Conservation (phyloP, 2,888 invertebrate genomes). For the Leucoma salicis region DNA sequence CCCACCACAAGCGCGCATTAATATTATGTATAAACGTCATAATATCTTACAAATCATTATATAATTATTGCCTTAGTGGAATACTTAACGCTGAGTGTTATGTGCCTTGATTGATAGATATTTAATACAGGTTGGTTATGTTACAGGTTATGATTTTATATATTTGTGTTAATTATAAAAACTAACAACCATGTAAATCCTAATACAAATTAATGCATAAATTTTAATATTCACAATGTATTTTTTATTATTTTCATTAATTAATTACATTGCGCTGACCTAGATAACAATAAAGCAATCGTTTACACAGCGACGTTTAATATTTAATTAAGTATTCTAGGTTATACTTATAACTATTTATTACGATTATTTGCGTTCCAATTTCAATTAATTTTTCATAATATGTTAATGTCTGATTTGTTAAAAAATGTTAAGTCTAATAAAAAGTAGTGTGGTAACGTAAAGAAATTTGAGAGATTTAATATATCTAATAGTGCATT, state of each 20-base stretch:
- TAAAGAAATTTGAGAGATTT: too few relatives aligned
- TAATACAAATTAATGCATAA: too few relatives aligned
- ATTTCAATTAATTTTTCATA: slow-evolving; percentile 3
- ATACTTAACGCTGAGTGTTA: too few relatives aligned
- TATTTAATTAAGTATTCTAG: slow-evolving; percentile 11
- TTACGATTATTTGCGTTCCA: slow-evolving; percentile 2
- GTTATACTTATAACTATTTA: slow-evolving; percentile 1
- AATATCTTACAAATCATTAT: slow-evolving; percentile 14
- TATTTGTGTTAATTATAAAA: not conserved
- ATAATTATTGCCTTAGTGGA: slow-evolving; percentile 6
- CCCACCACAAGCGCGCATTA: slow-evolving; percentile 23
- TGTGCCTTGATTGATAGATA: too few relatives aligned
- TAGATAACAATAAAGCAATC: slow-evolving; percentile 13
- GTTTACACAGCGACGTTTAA: not conserved
- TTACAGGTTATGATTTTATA: not conserved
- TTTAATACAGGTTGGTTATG: too few relatives aligned
- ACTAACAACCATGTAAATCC: too few relatives aligned
- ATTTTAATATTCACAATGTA: not conserved
- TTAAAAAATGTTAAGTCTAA: too few relatives aligned
- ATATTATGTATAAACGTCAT: slow-evolving; percentile 16
- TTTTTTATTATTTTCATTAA: slow-evolving; percentile 4
- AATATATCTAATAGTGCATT: too few relatives aligned
- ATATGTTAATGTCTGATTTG: not conserved
- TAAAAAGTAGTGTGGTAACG: too few relatives aligned
- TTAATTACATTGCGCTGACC: slow-evolving; percentile 9